Conservation (phyloP, 2,888 invertebrate species). For the Philopedon plagiatum region DNA sequence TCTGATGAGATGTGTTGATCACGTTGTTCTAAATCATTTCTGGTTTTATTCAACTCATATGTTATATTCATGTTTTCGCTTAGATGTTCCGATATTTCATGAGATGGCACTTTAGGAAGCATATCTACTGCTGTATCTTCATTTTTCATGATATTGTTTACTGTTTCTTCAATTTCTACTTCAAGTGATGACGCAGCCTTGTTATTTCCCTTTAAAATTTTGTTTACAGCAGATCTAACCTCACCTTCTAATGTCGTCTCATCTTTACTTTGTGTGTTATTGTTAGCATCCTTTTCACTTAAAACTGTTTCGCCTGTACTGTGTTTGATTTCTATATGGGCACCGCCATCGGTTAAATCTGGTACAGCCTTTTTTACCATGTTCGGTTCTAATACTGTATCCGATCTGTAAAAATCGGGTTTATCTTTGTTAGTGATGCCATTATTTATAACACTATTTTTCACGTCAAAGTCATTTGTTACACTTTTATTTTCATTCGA, state of each 20-base stretch:
- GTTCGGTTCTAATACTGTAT: slow-evolving; percentile 52
- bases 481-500: neutral
- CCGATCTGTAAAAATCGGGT: slow-evolving; percentile 44
- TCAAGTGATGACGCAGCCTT: slow-evolving; percentile 25
- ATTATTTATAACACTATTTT: too few relatives aligned
- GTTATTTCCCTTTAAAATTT: slow-evolving; percentile 13
- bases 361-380: slow-evolving; percentile 38
- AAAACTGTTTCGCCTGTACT: neutral
- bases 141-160: slow-evolving; percentile 26
- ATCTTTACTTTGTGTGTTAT: slow-evolving; percentile 46
- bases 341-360: slow-evolving; percentile 23
- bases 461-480: neutral
- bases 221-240: slow-evolving; percentile 27
- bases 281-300: slow-evolving; percentile 42
- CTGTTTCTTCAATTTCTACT: slow-evolving; percentile 30
- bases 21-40: too few relatives aligned
- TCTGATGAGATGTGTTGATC: too few relatives aligned
- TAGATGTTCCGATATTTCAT: slow-evolving; percentile 10
- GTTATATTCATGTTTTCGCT: neutral
- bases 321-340: neutral
- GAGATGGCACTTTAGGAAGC: slow-evolving; percentile 30
- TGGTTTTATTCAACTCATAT: too few relatives aligned
- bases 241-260: slow-evolving; percentile 39
- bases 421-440: slow-evolving; percentile 34
- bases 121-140: slow-evolving; percentile 13